Conservation (phyloP, 2,888 invertebrate species). For the Vanessa cardui region DNA sequence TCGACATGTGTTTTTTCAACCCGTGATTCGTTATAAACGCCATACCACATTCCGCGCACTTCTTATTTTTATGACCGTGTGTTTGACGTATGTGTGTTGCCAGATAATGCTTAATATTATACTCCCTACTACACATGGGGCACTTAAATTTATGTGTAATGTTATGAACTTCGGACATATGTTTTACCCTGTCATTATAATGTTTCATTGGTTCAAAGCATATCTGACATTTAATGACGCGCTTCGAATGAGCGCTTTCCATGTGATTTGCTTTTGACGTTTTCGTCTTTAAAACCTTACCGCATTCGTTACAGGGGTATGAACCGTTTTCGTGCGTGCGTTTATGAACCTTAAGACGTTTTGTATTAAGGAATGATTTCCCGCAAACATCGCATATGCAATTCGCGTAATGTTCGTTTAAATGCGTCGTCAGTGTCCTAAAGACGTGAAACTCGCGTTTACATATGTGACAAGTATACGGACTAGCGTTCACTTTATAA, state of each 20-base stretch:
- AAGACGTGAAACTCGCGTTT: slow-evolving; percentile 67
- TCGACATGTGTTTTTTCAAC: slow-evolving; percentile 61
- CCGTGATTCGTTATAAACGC: slow-evolving; percentile 71
- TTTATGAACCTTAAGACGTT: slow-evolving; percentile 75
- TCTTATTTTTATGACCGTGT: slow-evolving; percentile 73
- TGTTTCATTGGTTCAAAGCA: slow-evolving; percentile 73
- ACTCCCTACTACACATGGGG: slow-evolving; percentile 62
- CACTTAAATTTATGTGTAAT: slow-evolving; percentile 71
- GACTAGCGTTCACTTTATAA: slow-evolving; percentile 65
- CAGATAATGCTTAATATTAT: slow-evolving; percentile 71
- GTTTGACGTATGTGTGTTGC: slow-evolving; percentile 72
- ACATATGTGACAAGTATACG: slow-evolving; percentile 67
- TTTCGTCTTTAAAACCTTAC: slow-evolving; percentile 65
- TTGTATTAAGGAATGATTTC: slow-evolving; percentile 75
- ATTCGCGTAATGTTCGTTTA: slow-evolving; percentile 77
- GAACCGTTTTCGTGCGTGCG: slow-evolving; percentile 72
- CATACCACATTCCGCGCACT: slow-evolving; percentile 73
- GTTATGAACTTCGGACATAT: slow-evolving; percentile 70
- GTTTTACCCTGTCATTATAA: slow-evolving; percentile 71
- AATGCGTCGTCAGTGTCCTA: slow-evolving; percentile 67
- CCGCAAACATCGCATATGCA: slow-evolving; percentile 79
- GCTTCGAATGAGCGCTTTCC: slow-evolving; percentile 66
- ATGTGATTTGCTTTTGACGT: slow-evolving; percentile 67
- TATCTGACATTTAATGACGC: slow-evolving; percentile 67
- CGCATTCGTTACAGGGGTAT: slow-evolving; percentile 65